Percentiles rank a stretch among this genome's conserved stretches.
Evolutionary conservation across 2,888 invertebrate species (phyloP).

Genomic region (Nysson spinosus): DNA sequence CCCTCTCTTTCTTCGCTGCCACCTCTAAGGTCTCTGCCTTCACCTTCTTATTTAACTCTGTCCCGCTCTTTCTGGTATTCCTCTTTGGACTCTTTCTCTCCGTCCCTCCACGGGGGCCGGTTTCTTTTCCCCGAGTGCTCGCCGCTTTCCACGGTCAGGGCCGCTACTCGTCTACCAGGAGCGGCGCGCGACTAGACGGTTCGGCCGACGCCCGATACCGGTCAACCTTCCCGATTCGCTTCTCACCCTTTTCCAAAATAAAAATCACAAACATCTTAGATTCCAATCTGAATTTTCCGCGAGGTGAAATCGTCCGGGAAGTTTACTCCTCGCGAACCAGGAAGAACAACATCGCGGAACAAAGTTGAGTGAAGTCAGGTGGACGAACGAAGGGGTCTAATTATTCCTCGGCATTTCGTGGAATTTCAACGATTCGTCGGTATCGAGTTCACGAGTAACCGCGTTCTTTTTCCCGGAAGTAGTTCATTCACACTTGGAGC

Average conservation of each 20-base stretch:
- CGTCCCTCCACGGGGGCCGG: conserved; percentile 14
- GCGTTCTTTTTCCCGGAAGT: too few relatives aligned
- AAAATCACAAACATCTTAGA: too few relatives aligned
- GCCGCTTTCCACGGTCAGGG: conserved; percentile 54
- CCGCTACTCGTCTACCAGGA: conserved; percentile 29
- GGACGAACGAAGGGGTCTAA: too few relatives aligned
- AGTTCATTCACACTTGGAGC: too few relatives aligned
- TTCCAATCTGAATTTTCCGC: too few relatives aligned
- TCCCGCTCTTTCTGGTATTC: conserved; percentile 12
- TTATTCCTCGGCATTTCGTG: too few relatives aligned
- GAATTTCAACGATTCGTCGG: too few relatives aligned
- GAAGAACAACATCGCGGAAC: too few relatives aligned
- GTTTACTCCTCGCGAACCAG: too few relatives aligned
- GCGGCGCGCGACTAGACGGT: conserved; percentile 18
- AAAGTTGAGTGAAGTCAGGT: too few relatives aligned
- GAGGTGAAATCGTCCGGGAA: too few relatives aligned
- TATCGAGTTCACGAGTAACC: too few relatives aligned
- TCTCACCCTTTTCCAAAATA: neutral
- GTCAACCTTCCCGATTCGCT: neutral
- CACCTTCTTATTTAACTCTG: conserved; percentile 30
- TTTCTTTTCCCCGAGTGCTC: conserved; percentile 45
- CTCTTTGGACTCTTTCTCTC: neutral
- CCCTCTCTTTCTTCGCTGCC: conserved; percentile 42
- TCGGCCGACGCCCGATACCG: conserved; percentile 17
- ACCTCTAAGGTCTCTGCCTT: conserved; percentile 17